These are phyloP conservation scores for Selene dorsalis DNA, from an alignment of 2,797 vertebrate species.

Conservation along the genomic window DNA sequence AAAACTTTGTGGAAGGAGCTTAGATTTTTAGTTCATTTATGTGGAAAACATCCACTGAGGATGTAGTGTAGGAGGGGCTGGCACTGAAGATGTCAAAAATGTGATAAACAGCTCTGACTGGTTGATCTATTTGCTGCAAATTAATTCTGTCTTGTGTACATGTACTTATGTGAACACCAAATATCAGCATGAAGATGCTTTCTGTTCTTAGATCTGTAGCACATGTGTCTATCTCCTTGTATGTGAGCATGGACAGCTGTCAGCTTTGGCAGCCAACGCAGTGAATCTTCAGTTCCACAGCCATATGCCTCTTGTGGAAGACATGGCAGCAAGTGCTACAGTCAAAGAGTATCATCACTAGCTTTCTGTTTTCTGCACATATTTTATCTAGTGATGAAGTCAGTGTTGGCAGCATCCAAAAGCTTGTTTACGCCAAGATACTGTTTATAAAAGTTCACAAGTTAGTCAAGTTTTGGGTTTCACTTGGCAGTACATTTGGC, in stretches of 20 bases:
- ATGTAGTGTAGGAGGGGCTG: background rate
- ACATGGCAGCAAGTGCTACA: background rate
- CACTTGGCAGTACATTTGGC: too few relatives aligned
- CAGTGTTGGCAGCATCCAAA: background rate
- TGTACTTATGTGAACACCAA: background rate
- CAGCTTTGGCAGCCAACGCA: background rate
- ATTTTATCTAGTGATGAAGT: background rate
- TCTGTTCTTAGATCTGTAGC: background rate
- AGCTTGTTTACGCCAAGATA: background rate
- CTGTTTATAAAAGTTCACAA: too few relatives aligned
- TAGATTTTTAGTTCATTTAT: background rate
- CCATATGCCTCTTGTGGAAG: background rate
- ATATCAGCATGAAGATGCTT: background rate
- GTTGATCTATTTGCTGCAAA: background rate
- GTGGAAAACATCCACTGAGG: background rate
- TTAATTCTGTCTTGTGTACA: background rate
- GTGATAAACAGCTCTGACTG: background rate
- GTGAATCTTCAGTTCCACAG: background rate
- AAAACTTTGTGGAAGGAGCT: background rate
- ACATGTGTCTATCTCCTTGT: background rate
- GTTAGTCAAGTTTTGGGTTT: background rate
- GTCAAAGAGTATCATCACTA: background rate
- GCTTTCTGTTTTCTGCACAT: background rate
- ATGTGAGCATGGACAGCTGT: background rate
- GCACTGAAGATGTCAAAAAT: background rate